Percentiles rank a stretch among this genome's conserved stretches.
Evolutionary conservation across 2,888 invertebrate genomes (phyloP).

Genomic region (Allygus modestus): DNA sequence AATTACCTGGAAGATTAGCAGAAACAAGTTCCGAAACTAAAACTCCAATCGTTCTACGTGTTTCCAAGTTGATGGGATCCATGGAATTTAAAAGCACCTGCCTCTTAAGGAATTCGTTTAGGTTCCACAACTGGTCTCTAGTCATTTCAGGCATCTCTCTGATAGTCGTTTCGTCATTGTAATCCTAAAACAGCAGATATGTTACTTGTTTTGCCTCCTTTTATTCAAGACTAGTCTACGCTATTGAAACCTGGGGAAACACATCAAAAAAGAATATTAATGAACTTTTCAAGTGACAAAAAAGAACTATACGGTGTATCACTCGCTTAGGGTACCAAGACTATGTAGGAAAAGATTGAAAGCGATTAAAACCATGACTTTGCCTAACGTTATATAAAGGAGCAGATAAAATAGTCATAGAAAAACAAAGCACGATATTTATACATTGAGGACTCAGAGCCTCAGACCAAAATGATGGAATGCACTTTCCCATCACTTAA

Average conservation of each 20-base stretch:
- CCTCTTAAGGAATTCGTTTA: neutral
- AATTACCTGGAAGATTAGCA: constrained; percentile 13
- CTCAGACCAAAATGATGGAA: no score
- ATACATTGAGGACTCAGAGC: no score
- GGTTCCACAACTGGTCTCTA: neutral
- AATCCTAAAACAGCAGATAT: constrained; percentile 34
- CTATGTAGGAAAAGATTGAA: no score
- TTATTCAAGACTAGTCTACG: neutral
- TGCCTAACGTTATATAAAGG: no score
- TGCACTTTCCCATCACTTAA: no score
- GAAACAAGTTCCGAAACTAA: constrained; percentile 31
- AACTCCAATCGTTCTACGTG: constrained; percentile 34
- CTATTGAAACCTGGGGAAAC: no score
- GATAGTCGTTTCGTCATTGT: constrained; percentile 29
- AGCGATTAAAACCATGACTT: no score
- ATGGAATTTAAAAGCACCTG: neutral
- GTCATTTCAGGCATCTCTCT: constrained; percentile 29
- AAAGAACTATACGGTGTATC: no score
- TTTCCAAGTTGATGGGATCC: constrained; percentile 21
- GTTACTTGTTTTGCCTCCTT: no score
- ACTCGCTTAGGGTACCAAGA: no score
- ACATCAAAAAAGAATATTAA: neutral
- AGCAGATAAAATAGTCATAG: no score
- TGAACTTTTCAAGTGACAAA: neutral
- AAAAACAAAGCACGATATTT: no score